Percentiles rank a stretch among this genome's conserved stretches.
These are phyloP conservation scores for Lepas anatifera DNA, from an alignment of 2,888 invertebrate species.

Conservation along the genomic window DNA sequence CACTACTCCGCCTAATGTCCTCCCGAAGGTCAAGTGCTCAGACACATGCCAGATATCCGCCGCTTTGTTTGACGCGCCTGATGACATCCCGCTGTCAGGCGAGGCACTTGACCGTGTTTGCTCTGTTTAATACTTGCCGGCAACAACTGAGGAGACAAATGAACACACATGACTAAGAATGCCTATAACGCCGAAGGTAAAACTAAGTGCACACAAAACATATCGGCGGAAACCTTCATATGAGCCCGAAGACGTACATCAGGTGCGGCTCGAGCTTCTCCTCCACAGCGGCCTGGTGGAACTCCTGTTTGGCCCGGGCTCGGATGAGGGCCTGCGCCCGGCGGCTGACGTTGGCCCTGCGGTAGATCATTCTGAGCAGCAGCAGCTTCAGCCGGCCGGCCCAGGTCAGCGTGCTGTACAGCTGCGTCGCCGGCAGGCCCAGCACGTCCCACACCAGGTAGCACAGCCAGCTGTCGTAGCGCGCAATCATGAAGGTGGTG, in stretches of 20 bases:
- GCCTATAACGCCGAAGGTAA: no score
- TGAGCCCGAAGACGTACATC: neutral
- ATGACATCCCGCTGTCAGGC: no score
- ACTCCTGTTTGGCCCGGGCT: neutral
- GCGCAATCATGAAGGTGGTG: neutral
- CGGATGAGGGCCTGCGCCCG: neutral
- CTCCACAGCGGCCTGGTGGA: neutral
- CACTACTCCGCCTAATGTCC: no score
- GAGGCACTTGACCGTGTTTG: no score
- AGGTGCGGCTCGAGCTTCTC: neutral
- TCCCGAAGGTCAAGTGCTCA: no score
- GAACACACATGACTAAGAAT: no score
- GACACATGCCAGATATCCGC: no score
- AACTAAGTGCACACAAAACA: no score
- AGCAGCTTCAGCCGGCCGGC: neutral
- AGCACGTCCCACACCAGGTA: neutral
- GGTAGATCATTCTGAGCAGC: neutral
- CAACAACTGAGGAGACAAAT: no score
- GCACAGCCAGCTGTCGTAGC: neutral
- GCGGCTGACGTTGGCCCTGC: neutral
- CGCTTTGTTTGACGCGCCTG: no score
- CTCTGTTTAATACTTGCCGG: no score
- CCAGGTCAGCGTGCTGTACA: neutral
- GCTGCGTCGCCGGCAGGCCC: neutral
- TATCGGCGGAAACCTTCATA: no score